phyloP scores from a whole-genome alignment of 2,797 vertebrate genomes.

The Poeciliopsis presidionis region DNA sequence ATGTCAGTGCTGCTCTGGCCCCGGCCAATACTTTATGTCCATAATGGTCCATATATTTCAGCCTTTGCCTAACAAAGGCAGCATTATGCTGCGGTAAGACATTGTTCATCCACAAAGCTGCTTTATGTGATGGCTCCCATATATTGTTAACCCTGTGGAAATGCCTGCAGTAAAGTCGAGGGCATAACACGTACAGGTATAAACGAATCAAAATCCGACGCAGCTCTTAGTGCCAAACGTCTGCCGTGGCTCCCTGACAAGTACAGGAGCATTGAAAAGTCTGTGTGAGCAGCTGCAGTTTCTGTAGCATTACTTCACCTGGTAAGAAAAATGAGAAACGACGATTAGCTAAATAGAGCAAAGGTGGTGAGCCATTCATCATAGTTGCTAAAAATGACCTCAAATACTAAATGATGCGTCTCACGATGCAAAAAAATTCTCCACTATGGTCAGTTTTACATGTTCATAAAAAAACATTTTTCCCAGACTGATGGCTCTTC shows the following conservation, averaged over 20 bases:
- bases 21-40: conserved; percentile 47
- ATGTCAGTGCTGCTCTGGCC: conserved; percentile 72
- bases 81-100: conserved; percentile 51
- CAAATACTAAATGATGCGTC: conserved; percentile 48
- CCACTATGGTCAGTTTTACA: conserved; percentile 44
- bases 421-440: conserved; percentile 30
- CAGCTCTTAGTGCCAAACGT: conserved; percentile 63
- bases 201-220: conserved; percentile 56
- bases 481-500: conserved; percentile 40
- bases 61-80: conserved; percentile 60
- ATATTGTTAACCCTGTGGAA: conserved; percentile 53
- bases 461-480: conserved; percentile 28
- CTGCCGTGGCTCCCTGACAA: conserved; percentile 60
- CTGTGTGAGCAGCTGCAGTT: conserved; percentile 31
- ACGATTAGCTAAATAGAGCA: conserved; percentile 48
- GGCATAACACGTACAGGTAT: conserved; percentile 50
- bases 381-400: conserved; percentile 42
- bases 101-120: conserved; percentile 50
- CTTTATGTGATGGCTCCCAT: conserved; percentile 53
- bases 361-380: conserved; percentile 48
- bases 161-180: conserved; percentile 64
- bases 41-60: conserved; percentile 51
- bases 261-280: conserved; percentile 57
- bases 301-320: conserved; percentile 52
- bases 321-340: conserved; percentile 49